Evolutionary conservation across 2,797 vertebrate species (phyloP).

Genomic region (Phalloptychus januarius): DNA sequence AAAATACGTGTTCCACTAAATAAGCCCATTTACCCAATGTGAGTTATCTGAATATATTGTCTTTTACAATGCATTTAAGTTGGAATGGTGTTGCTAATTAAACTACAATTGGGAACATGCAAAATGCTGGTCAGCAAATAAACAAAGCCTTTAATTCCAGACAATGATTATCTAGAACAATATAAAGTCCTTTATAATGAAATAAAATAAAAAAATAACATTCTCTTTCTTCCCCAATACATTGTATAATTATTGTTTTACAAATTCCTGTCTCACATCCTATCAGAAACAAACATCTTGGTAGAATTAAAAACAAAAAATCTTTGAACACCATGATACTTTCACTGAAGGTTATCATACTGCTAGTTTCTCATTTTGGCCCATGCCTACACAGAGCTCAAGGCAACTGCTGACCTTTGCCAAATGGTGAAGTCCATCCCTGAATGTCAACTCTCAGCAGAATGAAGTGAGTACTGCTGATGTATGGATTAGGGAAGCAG

Average conservation of each 20-base stretch:
- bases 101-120: neutral
- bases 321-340: neutral
- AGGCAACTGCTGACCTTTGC: constrained; percentile 7
- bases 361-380: constrained; percentile 1
- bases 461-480: neutral
- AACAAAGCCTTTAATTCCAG: neutral
- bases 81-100: no score
- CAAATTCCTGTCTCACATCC: neutral
- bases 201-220: neutral
- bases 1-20: neutral
- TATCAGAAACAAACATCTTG: neutral
- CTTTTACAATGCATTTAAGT: no score
- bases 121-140: neutral
- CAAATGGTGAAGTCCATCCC: neutral
- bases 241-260: neutral
- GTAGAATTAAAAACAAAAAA: neutral
- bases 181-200: neutral
- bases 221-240: no score
- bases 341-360: neutral
- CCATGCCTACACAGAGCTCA: neutral
- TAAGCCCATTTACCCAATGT: neutral
- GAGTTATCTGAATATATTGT: neutral
- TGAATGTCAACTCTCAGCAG: neutral
- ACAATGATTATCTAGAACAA: neutral
- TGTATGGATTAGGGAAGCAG: neutral